These are phyloP conservation scores for Papilio elwesi DNA, from an alignment of 2,888 invertebrate species.

Conservation along the genomic window DNA sequence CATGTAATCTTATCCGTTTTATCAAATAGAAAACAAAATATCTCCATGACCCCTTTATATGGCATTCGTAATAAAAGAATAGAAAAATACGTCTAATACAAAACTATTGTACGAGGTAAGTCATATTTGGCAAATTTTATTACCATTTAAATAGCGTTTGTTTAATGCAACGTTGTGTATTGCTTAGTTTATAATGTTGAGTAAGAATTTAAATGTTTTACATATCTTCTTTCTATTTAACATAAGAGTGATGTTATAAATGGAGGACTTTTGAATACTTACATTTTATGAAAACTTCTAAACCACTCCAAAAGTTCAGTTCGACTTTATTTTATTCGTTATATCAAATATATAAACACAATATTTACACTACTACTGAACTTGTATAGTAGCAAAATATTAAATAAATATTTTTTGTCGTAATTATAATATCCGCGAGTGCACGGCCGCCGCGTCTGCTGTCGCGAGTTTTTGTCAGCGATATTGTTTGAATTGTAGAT, in stretches of 20 bases:
- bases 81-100: constrained; percentile 20
- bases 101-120: too few species aligned
- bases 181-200: too few species aligned
- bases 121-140: too few species aligned
- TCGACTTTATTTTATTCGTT: neutral
- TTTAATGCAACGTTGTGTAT: too few species aligned
- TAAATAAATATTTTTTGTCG: constrained; percentile 7
- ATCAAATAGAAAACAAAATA: constrained; percentile 50
- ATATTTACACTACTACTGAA: constrained; percentile 38
- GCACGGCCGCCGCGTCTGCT: constrained; percentile 51
- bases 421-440: constrained; percentile 36
- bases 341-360: constrained; percentile 19
- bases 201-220: too few species aligned
- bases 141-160: too few species aligned
- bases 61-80: constrained; percentile 26
- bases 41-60: constrained; percentile 42
- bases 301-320: constrained; percentile 16
- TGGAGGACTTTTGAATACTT: constrained; percentile 27
- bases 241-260: neutral
- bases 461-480: constrained; percentile 66
- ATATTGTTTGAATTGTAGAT: constrained; percentile 68
- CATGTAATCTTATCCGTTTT: constrained; percentile 58
- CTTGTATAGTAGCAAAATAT: constrained; percentile 34
- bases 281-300: constrained; percentile 29
- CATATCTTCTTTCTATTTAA: too few species aligned